A percentile compares a stretch with the other conserved stretches of the same genome.
Conservation (phyloP, 2,888 invertebrate genomes). For the Lycophotia porphyrea region DNA sequence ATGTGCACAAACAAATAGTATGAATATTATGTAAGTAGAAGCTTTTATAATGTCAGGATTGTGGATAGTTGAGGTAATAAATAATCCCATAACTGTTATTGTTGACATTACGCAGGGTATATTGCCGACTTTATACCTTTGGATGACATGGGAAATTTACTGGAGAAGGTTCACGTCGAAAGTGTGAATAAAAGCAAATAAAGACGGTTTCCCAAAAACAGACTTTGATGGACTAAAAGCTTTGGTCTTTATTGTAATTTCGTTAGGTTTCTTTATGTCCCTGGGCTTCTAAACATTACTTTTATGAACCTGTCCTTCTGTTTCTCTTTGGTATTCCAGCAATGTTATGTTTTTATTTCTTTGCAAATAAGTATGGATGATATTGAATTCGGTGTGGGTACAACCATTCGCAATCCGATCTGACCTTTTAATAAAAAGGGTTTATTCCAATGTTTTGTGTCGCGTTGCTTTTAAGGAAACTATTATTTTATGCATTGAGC, state of each 20-base stretch:
- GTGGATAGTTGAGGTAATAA: slow-evolving; percentile 27
- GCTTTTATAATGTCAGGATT: slow-evolving; percentile 28
- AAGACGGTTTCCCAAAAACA: neutral
- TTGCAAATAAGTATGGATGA: slow-evolving; percentile 51
- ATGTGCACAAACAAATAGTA: slow-evolving; percentile 5
- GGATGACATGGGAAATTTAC: neutral
- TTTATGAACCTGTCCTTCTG: slow-evolving; percentile 18
- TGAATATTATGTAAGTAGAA: slow-evolving; percentile 23
- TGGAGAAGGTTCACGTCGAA: slow-evolving; percentile 17
- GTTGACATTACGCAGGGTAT: slow-evolving; percentile 31
- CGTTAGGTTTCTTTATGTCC: neutral
- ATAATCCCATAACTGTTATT: slow-evolving; percentile 51
- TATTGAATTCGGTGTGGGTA: slow-evolving; percentile 53
- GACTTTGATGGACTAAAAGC: neutral
- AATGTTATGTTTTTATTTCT: slow-evolving; percentile 45
- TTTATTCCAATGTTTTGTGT: slow-evolving; percentile 42
- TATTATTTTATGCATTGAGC: slow-evolving; percentile 63
- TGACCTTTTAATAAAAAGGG: slow-evolving; percentile 60
- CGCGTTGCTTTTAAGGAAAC: slow-evolving; percentile 51
- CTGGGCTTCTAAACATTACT: neutral
- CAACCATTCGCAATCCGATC: slow-evolving; percentile 49
- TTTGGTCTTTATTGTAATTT: neutral
- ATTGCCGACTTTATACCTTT: slow-evolving; percentile 26
- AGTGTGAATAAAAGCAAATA: neutral
- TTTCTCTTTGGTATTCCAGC: neutral